Percentiles rank a stretch among this genome's conserved stretches.
Evolutionary conservation across 2,888 invertebrate species (phyloP).

Genomic region (Siphlonurus alternatus): DNA sequence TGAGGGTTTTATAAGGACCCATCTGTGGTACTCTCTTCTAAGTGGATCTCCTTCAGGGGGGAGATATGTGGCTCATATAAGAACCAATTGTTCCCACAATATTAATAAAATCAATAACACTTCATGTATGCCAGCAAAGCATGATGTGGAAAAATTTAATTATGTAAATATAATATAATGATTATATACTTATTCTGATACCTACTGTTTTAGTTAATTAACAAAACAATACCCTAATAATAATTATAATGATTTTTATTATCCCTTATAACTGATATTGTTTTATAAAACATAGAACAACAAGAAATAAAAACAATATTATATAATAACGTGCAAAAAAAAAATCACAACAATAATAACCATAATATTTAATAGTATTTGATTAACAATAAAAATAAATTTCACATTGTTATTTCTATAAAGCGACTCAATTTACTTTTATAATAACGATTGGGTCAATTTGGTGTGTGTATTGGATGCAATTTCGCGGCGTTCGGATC

Average conservation of each 20-base stretch:
- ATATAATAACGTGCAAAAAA: background rate
- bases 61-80: background rate
- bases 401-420: background rate
- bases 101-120: background rate
- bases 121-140: no score
- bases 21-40: background rate
- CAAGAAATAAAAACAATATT: background rate
- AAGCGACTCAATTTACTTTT: background rate
- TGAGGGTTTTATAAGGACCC: background rate
- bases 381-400: no score
- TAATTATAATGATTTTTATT: no score
- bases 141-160: no score
- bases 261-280: no score
- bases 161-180: no score
- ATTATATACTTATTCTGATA: no score
- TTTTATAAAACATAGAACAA: no score
- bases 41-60: no score
- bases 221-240: no score
- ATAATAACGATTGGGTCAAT: slow-evolving; percentile 1
- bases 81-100: background rate
- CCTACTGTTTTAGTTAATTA: no score
- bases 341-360: background rate
- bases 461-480: background rate
- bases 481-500: background rate
- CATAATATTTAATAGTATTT: no score